Evolutionary conservation across 2,113 vertebrate species (phyloP), one percentile per base, ranked within the genome.

Genomic region (Willisornis vidua): DNA sequence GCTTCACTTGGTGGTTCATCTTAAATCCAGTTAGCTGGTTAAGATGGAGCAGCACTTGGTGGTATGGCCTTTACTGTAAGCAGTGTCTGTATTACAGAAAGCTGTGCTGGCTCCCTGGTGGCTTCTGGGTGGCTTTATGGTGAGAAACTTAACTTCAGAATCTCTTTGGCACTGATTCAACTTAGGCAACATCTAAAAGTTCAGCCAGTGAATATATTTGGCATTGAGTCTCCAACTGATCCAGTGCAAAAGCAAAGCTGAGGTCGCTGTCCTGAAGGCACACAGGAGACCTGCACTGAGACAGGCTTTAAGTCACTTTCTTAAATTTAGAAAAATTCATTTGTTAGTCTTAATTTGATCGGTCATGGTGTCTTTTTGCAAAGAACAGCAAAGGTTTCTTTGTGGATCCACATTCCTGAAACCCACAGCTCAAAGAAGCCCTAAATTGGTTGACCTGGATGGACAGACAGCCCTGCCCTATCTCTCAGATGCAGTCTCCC

Each of bases 161-260:
- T n/a, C 0, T 0, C 41, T 55, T 62, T 3, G 0, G 43, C 65
- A 28, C 19, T 46, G 22, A 33, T 41, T 39, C 59, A 66, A 28
- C 28, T 31, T 55, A 31, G 78, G 33, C 16, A 66, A 58, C 1
- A 2, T 31, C 24, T 54, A 66, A 24, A 67, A 67, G 4, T 58
- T 82, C 79, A 85, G 24, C 20, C 43, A 67, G 25, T 43, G 52
- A 74, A 71, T 41, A 16, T 29, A 35, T 4, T 52, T 83, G 45
- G 35, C 7, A 2, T 18, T 0, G 0, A 73, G 16, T 29, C 49
- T 83, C 72, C 63, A 72, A 68, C 22, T 6, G 14, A 57, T 8
- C 4, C 16, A 16, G 19, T 10, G 29, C 23, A 61, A 85, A 72
- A 52, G 20, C 39, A 72, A 76, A 94, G 22, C 24, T 59, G 25